Base-by-base conservation (phyloP, 2,113 vertebrate species). In the Pygoscelis adeliae region DNA sequence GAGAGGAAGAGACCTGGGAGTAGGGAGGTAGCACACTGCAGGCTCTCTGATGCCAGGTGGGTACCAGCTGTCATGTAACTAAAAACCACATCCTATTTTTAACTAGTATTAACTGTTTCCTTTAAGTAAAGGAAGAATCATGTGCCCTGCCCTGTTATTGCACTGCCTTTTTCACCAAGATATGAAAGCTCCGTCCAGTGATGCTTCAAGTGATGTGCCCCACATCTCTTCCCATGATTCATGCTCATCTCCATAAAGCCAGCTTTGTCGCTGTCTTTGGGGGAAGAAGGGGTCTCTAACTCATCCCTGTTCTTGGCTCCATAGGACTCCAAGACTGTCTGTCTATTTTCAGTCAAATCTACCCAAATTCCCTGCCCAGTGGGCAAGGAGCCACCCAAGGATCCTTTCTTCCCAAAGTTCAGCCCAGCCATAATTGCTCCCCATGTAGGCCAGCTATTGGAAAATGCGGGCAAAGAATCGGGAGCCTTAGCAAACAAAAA, bases 271-370 rank as follows among this genome's bases (percentile, higher is more conserved):
- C 34, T 47, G 4, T 61, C 58, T 83, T 32, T 52, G 30, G 36
- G 34, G 81, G 61, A 49, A 36, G 50, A 67, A 71, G 14, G 7
- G 40, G 36, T 83, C 83, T 91, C 58, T 53, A 52, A 56, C 78
- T 94, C 50, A 72, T 91, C 47, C 53, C 11, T 87, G 6, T n/a
- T 78, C 83, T 58, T 56, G 17, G 49, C 56, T 93, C 69, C 13
- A 0, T 20, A 26, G 36, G 47, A 58, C 7, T 93, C 23, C 40
- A 87, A 38, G 55, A 34, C 63, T 73, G 89, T 89, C 90, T 91
- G 89, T 63, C 91, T 91, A 17, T 91, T 95, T 93, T 77, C 93
- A 93, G 74, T 38, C 38, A 69, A 59, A 56, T 66, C 73, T 69
- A 52, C 66, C 62, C 62, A 46, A 83, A 94, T 87, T 93, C 49